phyloP scores from a whole-genome alignment of 2,113 vertebrate genomes.

The Collichthys lucidus region DNA sequence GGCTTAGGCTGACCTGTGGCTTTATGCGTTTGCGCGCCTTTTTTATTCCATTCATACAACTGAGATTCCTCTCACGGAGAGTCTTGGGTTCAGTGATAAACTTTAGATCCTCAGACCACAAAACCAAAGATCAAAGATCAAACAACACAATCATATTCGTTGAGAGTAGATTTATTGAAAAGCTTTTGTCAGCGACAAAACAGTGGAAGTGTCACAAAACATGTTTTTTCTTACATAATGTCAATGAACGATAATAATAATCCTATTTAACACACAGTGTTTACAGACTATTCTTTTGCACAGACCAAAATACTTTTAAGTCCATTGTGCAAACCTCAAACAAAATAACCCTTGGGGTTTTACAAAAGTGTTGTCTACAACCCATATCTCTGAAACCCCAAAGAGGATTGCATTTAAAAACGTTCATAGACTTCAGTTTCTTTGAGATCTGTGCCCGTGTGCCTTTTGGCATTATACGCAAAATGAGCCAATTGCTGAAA shows the following conservation, averaged over 20 bases:
- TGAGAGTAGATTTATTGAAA: conserved; percentile 64
- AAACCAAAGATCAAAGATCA: conserved; percentile 35
- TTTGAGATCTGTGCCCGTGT: conserved; percentile 77
- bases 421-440: conserved; percentile 66
- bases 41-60: conserved; percentile 15
- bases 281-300: conserved; percentile 85
- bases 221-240: conserved; percentile 5
- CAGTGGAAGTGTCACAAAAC: conserved; percentile 33
- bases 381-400: conserved; percentile 84
- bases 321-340: conserved; percentile 86
- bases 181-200: conserved; percentile 44
- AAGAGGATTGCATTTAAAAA: conserved; percentile 85
- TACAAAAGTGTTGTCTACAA: conserved; percentile 87
- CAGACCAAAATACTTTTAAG: conserved; percentile 86
- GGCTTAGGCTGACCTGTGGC: conserved; percentile 58
- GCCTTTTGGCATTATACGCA: conserved; percentile 48
- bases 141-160: conserved; percentile 20
- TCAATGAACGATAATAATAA: conserved; percentile 25
- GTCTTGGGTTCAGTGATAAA: neutral
- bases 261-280: conserved; percentile 85
- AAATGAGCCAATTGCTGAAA: conserved; percentile 63
- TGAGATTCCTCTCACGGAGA: conserved; percentile 4
- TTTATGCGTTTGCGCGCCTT: conserved; percentile 72
- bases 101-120: neutral
- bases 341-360: conserved; percentile 87